Conservation (phyloP, 1,140 invertebrate genomes). For the Mesaphorura yosii region DNA sequence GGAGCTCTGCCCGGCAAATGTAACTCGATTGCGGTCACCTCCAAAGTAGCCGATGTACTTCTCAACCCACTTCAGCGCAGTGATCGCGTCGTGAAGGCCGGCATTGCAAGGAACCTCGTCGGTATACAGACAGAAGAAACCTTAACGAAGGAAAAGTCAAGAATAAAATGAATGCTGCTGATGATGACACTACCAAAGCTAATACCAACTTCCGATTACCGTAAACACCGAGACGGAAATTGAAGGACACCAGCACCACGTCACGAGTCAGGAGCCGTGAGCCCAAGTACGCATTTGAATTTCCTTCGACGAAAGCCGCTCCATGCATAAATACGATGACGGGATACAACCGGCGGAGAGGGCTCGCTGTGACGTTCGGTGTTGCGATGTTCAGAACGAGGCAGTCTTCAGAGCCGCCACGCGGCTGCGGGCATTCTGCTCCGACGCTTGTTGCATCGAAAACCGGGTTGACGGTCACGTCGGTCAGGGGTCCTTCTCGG, state of each 20-base stretch:
- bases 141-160: background rate
- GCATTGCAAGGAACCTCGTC: background rate
- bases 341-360: background rate
- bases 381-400: slow-evolving; percentile 8
- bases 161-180: background rate
- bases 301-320: background rate
- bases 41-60: slow-evolving; percentile 8
- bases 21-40: slow-evolving; percentile 5
- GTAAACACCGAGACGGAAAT: slow-evolving; percentile 1
- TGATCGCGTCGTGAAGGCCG: background rate
- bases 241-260: slow-evolving; percentile 8
- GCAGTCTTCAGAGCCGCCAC: slow-evolving; percentile 8
- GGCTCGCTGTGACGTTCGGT: background rate
- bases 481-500: no score
- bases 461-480: no score
- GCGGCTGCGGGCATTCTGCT: background rate
- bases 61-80: slow-evolving; percentile 1
- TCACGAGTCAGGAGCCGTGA: background rate
- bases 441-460: no score
- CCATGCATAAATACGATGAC: slow-evolving; percentile 12
- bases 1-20: slow-evolving; percentile 4
- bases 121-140: background rate
- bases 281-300: background rate
- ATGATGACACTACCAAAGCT: background rate
- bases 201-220: background rate